A percentile compares a stretch with the other conserved stretches of the same genome.
These are phyloP conservation scores for Lysiphlebus fabarum DNA, from an alignment of 1,140 invertebrate species.

Conservation along the genomic window DNA sequence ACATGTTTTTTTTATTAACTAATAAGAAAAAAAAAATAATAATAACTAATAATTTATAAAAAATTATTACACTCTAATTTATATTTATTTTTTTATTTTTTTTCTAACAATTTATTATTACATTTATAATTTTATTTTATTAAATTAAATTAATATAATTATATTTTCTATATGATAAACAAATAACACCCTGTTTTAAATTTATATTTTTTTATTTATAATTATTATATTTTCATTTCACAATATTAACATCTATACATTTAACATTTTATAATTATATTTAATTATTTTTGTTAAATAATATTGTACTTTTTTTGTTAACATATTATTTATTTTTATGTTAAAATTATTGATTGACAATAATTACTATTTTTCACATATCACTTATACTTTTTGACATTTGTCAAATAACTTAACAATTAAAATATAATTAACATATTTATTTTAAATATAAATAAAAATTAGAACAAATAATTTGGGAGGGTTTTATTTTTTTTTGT, in stretches of 20 bases:
- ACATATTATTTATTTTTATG: too few relatives aligned
- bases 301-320: background rate
- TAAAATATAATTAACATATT: too few relatives aligned
- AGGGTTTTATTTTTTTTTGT: too few relatives aligned
- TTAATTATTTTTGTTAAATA: background rate
- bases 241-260: conserved; percentile 29
- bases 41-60: conserved; percentile 13
- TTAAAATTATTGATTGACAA: too few relatives aligned
- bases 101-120: background rate
- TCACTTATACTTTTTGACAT: conserved; percentile 1
- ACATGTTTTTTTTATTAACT: conserved; percentile 10
- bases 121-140: conserved; percentile 1
- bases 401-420: background rate
- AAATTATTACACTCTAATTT: conserved; percentile 16
- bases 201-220: conserved; percentile 7
- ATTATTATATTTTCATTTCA: conserved; percentile 8
- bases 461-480: too few relatives aligned
- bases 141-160: background rate
- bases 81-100: too few relatives aligned
- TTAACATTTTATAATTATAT: conserved; percentile 18
- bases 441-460: too few relatives aligned
- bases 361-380: too few relatives aligned
- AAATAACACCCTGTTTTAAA: background rate
- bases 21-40: too few relatives aligned
- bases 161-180: background rate